phyloP scores from a whole-genome alignment of 2,113 vertebrate species.

The Anolis sagrei region DNA sequence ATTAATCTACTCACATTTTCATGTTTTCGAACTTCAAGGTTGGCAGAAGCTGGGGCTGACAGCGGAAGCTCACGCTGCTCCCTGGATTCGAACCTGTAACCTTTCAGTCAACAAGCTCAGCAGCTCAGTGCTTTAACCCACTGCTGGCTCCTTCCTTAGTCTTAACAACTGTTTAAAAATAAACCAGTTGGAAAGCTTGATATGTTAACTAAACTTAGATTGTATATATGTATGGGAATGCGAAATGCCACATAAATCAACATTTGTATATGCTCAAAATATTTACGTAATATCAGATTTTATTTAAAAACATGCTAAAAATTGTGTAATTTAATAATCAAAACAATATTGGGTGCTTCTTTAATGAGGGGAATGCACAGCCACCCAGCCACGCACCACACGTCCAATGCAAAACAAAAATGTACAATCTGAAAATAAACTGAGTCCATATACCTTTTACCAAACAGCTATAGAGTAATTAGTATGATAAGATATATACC shows the following conservation, averaged over 20 bases:
- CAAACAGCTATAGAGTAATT: constrained; percentile 39
- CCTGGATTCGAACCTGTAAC: too few species aligned
- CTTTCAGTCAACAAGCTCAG: too few species aligned
- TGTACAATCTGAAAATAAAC: constrained; percentile 70
- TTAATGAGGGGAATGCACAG: constrained; percentile 49
- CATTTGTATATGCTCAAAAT: constrained; percentile 68
- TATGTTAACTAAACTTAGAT: not conserved
- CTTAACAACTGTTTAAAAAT: too few species aligned
- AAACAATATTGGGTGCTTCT: constrained; percentile 53
- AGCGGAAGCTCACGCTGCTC: too few species aligned
- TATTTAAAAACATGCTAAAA: constrained; percentile 86
- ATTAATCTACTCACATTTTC: too few species aligned
- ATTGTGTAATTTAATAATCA: constrained; percentile 67
- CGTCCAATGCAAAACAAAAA: constrained; percentile 70
- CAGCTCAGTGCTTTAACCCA: too few species aligned
- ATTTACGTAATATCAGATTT: constrained; percentile 70
- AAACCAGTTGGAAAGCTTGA: not conserved
- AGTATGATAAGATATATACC: constrained; percentile 43
- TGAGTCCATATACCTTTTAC: constrained; percentile 52
- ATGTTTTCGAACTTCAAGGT: too few species aligned
- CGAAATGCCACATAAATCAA: constrained; percentile 46
- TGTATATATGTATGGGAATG: not conserved
- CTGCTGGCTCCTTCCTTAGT: too few species aligned
- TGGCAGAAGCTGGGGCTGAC: too few species aligned
- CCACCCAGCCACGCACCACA: constrained; percentile 39